Conservation (phyloP, 2,888 invertebrate genomes). For the Tetanocera ferruginea region DNA sequence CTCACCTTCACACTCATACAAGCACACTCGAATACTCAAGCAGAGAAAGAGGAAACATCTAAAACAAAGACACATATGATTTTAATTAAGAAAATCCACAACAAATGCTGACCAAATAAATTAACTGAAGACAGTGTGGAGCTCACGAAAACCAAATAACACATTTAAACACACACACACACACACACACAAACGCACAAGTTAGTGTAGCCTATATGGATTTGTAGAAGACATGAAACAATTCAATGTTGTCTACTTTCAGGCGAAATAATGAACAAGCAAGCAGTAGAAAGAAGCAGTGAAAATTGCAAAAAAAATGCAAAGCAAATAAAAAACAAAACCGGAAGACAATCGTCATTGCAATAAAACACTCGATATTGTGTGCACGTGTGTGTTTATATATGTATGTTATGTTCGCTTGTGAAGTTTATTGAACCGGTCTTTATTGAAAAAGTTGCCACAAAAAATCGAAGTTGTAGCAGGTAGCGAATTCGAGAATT, state of each 20-base stretch:
- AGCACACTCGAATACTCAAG: not conserved
- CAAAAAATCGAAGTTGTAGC: not conserved
- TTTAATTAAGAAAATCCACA: slow-evolving; percentile 54
- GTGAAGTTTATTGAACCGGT: slow-evolving; percentile 30
- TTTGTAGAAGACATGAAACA: slow-evolving; percentile 3
- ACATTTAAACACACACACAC: not conserved
- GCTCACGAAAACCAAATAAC: slow-evolving; percentile 11
- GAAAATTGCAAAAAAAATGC: not conserved
- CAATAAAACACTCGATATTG: slow-evolving; percentile 23
- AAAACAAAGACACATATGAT: slow-evolving; percentile 39
- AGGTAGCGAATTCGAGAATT: not conserved
- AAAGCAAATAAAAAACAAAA: slow-evolving; percentile 6
- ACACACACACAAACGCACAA: not conserved
- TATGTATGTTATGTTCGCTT: not conserved
- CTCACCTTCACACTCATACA: not conserved
- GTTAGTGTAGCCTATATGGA: not conserved
- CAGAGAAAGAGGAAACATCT: not conserved
- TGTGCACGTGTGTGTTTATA: not conserved
- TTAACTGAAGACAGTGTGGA: slow-evolving; percentile 17
- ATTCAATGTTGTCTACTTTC: slow-evolving; percentile 27
- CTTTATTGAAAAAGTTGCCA: not conserved
- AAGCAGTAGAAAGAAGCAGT: not conserved
- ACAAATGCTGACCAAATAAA: slow-evolving; percentile 42
- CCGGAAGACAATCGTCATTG: not conserved
- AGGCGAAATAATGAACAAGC: slow-evolving; percentile 31